A percentile compares a stretch with the other conserved stretches of the same genome.
Evolutionary conservation across 1,140 invertebrate species (phyloP).

Genomic region (Chlorops oryzae): DNA sequence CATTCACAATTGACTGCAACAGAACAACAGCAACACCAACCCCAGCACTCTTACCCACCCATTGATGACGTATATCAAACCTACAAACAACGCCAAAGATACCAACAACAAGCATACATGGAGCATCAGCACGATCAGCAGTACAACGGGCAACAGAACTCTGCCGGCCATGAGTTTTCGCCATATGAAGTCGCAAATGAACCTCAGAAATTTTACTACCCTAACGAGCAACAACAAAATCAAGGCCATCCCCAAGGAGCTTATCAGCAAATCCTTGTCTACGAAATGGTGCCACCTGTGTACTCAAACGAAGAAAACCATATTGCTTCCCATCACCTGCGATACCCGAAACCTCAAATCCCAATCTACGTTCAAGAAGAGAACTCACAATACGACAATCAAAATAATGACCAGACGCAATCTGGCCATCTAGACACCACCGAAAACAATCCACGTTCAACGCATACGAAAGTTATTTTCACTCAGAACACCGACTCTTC

Average conservation of each 20-base stretch:
- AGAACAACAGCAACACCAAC: conserved; percentile 24
- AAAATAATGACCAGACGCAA: too few species aligned
- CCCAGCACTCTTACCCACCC: conserved; percentile 30
- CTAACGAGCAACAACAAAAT: conserved; percentile 4
- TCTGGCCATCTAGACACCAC: too few species aligned
- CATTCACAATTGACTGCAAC: too few species aligned
- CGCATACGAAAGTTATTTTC: conserved; percentile 43
- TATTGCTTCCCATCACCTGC: conserved; percentile 9
- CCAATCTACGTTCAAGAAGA: conserved; percentile 39
- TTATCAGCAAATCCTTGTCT: background rate
- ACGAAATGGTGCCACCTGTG: too few species aligned
- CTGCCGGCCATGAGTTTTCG: conserved; percentile 4
- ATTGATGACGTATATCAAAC: conserved; percentile 42
- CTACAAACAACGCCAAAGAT: conserved; percentile 32
- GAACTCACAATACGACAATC: too few species aligned
- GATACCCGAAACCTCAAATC: conserved; percentile 16
- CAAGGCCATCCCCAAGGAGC: conserved; percentile 2
- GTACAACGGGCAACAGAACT: conserved; percentile 8
- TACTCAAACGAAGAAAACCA: background rate
- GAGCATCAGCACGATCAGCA: conserved; percentile 28
- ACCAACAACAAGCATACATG: conserved; percentile 3
- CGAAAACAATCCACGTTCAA: conserved; percentile 41
- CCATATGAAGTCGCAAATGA: conserved; percentile 10
- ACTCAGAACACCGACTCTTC: conserved; percentile 22
- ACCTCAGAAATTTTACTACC: too few species aligned